Base-by-base conservation (phyloP, 2,113 vertebrate species). In the Erythrocebus patas region DNA sequence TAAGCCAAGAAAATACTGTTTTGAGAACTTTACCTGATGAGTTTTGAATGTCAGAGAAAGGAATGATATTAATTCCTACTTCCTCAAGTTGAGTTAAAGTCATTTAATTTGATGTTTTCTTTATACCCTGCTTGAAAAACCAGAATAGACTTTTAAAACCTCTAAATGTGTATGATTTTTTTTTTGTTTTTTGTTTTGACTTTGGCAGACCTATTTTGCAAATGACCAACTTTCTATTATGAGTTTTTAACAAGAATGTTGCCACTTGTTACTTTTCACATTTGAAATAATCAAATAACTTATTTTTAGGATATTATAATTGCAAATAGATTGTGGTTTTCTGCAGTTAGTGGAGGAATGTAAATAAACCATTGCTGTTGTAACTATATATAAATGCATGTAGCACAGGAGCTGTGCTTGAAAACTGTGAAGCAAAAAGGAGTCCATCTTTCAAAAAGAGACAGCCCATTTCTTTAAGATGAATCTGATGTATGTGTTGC, bases 171-270 rank as follows among this genome's bases (percentile, higher is more conserved):
- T 30, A 30, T 12, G 25, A 1, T 30, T 64, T 13, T 38, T 35
- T 45, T 22, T 14, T 11, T 8, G n/a, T 14, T 57, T 64, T 66
- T 55, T 82, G 40, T 93, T 96, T 93, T 48, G 43, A 50, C 40
- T 45, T 27, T 87, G 25, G 82, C 78, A 89, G 50, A 91, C 72
- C 38, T 96, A 32, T 86, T 97, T 97, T 93, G 40, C 73, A 97
- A 73, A 96, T 97, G 78, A 97, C 89, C 97, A 96, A 55, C 52
- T 93, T 96, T 95, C 76, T 96, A 17, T 91, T 93, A 72, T 32
- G 45, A 92, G 76, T 92, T 95, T 96, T 94, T 97, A 94, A 68
- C 76, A 81, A 72, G 48, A 81, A 82, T 95, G 30, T 95, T 95
- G 91, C 66, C 35, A 76, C 81, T 94, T 91, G 43, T 64, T 96